Evolutionary conservation across 2,888 invertebrate genomes (phyloP), one percentile per base, ranked within the genome.

Genomic region (Crepidodera aurea): DNA sequence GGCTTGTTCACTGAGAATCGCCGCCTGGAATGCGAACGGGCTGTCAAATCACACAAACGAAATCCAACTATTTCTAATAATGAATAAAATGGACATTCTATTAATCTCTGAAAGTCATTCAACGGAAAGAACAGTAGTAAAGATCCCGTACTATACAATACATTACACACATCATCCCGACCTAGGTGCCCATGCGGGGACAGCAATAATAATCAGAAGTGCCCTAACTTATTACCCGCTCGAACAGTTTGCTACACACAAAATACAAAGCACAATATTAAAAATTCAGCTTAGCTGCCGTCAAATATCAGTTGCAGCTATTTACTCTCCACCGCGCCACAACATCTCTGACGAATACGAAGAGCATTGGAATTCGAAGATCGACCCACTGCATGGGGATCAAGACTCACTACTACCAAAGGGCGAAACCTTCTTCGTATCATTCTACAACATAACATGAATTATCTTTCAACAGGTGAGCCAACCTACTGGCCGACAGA

Each of bases 101-200:
- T 53, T 67, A 29, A 55, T 67, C 10, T 60, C 67, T 39, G 62
- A 69, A 46, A 72, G 68, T 13, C 70, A 71, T 48, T 68, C 69
- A 44, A 69, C 70, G 1, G 65, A 67, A 27, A 37, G 68, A 60
- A 66, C 67, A 19, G 60, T 55, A 19, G 48, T 68, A 29, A 67
- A 55, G 64, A 61, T 71, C 19, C 62, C 64, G 25, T 57, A 62
- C 50, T 69, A 57, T 37, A 56, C 61, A 44, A 46, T 50, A 32
- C 64, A 69, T 29, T 60, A 69, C 29, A 60, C 67, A 18, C 60
- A 51, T 32, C 69, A 69, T 39, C 67, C 66, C n/a, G 64, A 64
- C 18, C 66, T 61, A 50, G 32, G 62, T 50, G 66, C 65, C 13
- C 44, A 44, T 44, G 6, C 6, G 18, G 18, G 51, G 19, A 5